These are phyloP conservation scores for Eospalax fontanierii DNA, from an alignment of 2,797 vertebrate species.

Conservation along the genomic window DNA sequence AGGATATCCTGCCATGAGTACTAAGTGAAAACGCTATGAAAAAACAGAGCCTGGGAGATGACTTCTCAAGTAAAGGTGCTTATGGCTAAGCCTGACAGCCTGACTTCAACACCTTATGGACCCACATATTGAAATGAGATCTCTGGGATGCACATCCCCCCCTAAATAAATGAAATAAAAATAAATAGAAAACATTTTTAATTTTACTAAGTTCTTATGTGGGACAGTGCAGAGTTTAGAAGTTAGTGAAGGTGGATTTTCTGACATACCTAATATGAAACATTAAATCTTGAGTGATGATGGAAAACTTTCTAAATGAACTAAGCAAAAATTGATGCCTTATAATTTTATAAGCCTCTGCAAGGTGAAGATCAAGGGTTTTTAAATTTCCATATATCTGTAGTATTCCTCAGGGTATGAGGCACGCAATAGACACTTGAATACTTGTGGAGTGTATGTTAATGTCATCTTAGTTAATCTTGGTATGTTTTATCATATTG, in stretches of 20 bases:
- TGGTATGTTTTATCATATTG: not conserved
- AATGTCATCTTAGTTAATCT: not conserved
- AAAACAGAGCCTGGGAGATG: not conserved
- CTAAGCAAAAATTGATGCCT: not conserved
- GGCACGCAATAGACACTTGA: not conserved
- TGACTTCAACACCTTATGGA: not conserved
- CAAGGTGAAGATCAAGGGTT: not conserved
- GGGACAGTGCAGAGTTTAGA: not conserved
- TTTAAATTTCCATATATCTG: too few relatives aligned
- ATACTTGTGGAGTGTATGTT: not conserved
- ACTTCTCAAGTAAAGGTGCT: not conserved
- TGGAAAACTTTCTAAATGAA: constrained; percentile 47
- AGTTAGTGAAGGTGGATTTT: constrained; percentile 58
- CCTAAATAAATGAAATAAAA: not conserved
- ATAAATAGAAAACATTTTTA: not conserved
- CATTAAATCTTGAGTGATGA: constrained; percentile 26
- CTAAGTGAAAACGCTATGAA: constrained; percentile 43
- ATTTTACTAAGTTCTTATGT: constrained; percentile 56
- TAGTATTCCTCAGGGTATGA: too few relatives aligned
- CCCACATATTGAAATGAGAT: not conserved
- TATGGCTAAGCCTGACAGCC: not conserved
- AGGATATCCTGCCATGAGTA: not conserved
- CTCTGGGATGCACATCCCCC: not conserved
- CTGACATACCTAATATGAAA: constrained; percentile 33
- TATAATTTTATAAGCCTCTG: constrained; percentile 39